Evolutionary conservation across 2,888 invertebrate genomes (phyloP).

Genomic region (Xanthia icteritia): DNA sequence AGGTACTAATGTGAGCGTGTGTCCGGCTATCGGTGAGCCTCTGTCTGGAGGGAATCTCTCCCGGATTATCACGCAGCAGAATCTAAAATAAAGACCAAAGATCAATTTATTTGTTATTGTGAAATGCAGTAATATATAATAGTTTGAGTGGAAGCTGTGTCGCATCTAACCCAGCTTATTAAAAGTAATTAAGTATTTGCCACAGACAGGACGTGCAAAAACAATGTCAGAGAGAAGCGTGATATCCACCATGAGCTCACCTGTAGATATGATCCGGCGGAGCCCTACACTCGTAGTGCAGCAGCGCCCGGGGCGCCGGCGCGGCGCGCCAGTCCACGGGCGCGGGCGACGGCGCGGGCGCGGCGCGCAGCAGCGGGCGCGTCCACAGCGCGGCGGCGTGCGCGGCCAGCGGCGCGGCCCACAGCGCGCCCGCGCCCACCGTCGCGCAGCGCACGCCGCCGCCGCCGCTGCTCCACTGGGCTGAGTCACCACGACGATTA

Average conservation of each 20-base stretch:
- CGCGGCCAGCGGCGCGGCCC: slow-evolving; percentile 94
- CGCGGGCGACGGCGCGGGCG: slow-evolving; percentile 66
- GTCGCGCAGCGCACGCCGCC: slow-evolving; percentile 73
- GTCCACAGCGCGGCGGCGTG: slow-evolving; percentile 94
- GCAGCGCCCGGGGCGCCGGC: slow-evolving; percentile 65
- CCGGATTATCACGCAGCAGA: slow-evolving; percentile 94
- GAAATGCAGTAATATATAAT: too few species aligned
- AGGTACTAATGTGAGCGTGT: slow-evolving; percentile 95
- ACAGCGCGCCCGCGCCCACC: slow-evolving; percentile 90
- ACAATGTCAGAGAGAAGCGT: too few species aligned
- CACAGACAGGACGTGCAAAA: too few species aligned
- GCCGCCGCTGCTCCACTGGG: slow-evolving; percentile 72
- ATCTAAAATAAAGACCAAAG: slow-evolving; percentile 84
- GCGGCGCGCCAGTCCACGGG: slow-evolving; percentile 77
- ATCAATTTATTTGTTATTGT: neutral
- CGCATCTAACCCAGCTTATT: too few species aligned
- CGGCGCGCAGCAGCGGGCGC: slow-evolving; percentile 91
- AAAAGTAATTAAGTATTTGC: too few species aligned
- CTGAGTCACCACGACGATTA: slow-evolving; percentile 36
- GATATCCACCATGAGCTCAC: slow-evolving; percentile 56
- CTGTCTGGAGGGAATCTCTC: slow-evolving; percentile 94
- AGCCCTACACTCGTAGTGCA: slow-evolving; percentile 82
- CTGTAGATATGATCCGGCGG: slow-evolving; percentile 81
- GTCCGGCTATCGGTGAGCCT: slow-evolving; percentile 94
- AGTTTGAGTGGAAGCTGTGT: too few species aligned